Base-by-base conservation (phyloP, 2,888 invertebrate species). In the Smittia sp. region DNA sequence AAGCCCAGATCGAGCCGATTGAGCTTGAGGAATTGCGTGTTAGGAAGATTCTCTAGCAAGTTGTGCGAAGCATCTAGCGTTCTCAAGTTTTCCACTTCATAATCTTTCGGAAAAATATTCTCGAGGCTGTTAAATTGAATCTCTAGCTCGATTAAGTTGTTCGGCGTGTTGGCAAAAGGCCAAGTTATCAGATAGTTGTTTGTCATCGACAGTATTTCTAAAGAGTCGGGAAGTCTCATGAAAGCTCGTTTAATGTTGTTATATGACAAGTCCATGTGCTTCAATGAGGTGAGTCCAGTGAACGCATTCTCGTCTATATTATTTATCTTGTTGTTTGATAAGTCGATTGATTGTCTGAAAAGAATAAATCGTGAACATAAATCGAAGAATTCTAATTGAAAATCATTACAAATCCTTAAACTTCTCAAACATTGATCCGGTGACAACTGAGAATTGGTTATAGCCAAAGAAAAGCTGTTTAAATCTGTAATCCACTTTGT, bases 241-340 rank as follows among this genome's bases (percentile, higher is more conserved):
- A 13, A 18, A 0, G 74, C 20, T n/a, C 66, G 24, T 1, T 67
- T 68, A 13, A 75, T 58, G 20, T 18, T 22, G 69, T 75, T 75
- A 22, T 52, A 20, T 4, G 75, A 75, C 7, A 75, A 73, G 27
- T 75, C 74, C 13, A 75, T 70, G 1, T 38, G 32, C 52, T 73
- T 74, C 27, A 75, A 63, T 25, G 22, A n/a, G 1, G 1, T 9
- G 3, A 75, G 20, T 54, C 38, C 20, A 2, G 13, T 18, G 62
- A 75, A 75, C n/a, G 75, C 46, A 58, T 75, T 52, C 9, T 27
- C 18, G 69, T 75, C 75, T 13, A 75, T 74, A 13, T 67, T 69
- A 38, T 13, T 54, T 9, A 75, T 73, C 27, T 27, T 6, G 68
- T 75, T 75, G 1, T 54, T n/a, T 4, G 74, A 63, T 22, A 75